Evolutionary conservation across 2,888 invertebrate species (phyloP).

Genomic region (Trisateles emortualis): DNA sequence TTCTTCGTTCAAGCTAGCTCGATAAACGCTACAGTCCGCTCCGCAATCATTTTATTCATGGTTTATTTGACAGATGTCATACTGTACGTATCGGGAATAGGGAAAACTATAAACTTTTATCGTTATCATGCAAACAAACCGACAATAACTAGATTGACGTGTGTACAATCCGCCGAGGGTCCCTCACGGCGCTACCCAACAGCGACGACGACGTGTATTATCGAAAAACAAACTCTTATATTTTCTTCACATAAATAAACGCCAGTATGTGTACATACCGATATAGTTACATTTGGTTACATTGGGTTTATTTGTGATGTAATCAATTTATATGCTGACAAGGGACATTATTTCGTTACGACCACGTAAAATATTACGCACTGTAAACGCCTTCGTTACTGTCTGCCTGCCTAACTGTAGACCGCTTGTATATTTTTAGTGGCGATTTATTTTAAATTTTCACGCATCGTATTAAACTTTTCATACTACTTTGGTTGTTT

Average conservation of each 20-base stretch:
- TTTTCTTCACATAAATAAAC: conserved; percentile 24
- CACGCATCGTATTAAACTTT: no score
- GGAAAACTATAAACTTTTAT: conserved; percentile 29
- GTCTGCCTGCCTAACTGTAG: no score
- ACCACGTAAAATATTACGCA: background rate
- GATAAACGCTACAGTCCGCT: background rate
- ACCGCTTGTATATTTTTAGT: no score
- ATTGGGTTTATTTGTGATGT: background rate
- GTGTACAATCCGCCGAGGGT: conserved; percentile 54
- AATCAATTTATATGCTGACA: conserved; percentile 14
- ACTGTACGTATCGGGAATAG: conserved; percentile 13
- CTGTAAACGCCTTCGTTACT: no score
- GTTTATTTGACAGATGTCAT: conserved; percentile 38
- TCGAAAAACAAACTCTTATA: conserved; percentile 6
- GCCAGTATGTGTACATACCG: conserved; percentile 17
- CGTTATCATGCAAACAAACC: conserved; percentile 30
- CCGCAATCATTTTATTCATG: conserved; percentile 14
- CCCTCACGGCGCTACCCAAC: conserved; percentile 50
- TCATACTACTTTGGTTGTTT: no score
- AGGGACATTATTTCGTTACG: background rate
- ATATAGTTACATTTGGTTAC: background rate
- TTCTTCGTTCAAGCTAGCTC: background rate
- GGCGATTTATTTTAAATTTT: no score
- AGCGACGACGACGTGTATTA: conserved; percentile 7
- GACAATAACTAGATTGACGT: conserved; percentile 58